A percentile compares a stretch with the other conserved stretches of the same genome.
These are phyloP conservation scores for Zaprionus lineosus DNA, from an alignment of 2,888 invertebrate species.

Conservation along the genomic window DNA sequence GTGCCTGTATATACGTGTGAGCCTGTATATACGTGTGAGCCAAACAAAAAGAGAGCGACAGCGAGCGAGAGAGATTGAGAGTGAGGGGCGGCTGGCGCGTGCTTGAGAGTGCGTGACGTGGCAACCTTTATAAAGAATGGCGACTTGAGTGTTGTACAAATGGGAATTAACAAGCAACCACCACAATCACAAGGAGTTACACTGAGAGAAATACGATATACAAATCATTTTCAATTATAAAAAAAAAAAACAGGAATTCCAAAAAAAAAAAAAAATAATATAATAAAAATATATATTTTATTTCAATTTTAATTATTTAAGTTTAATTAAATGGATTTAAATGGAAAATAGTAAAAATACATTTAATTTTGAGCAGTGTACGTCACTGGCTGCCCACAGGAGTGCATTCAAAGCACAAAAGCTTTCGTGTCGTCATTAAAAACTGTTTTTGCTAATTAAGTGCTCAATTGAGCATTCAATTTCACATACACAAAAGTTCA, in stretches of 20 bases:
- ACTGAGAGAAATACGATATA: slow-evolving; percentile 25
- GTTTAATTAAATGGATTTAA: not conserved
- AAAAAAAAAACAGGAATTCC: not conserved
- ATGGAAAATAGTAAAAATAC: not conserved
- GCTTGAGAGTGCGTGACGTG: slow-evolving; percentile 66
- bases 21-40: too few species aligned
- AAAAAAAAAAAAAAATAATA: not conserved
- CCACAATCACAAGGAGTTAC: slow-evolving; percentile 31
- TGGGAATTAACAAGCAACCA: slow-evolving; percentile 49
- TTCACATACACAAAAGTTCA: slow-evolving; percentile 55
- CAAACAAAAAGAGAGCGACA: not conserved
- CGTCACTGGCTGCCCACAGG: slow-evolving; percentile 27
- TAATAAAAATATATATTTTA: not conserved
- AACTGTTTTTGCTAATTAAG: slow-evolving; percentile 80
- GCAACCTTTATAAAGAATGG: slow-evolving; percentile 44
- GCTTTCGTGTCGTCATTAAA: slow-evolving; percentile 79
- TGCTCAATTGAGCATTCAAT: slow-evolving; percentile 80
- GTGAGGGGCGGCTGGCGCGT: slow-evolving; percentile 44
- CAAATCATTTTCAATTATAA: too few species aligned
- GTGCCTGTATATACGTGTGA: not conserved
- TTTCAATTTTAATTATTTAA: not conserved
- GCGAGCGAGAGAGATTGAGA: not conserved
- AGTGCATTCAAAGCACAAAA: slow-evolving; percentile 63
- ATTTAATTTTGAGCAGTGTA: slow-evolving; percentile 48
- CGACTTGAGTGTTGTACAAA: slow-evolving; percentile 49